Conservation (phyloP, 92 coral and sea anemone genomes). For the Zoanthus solanderi region DNA sequence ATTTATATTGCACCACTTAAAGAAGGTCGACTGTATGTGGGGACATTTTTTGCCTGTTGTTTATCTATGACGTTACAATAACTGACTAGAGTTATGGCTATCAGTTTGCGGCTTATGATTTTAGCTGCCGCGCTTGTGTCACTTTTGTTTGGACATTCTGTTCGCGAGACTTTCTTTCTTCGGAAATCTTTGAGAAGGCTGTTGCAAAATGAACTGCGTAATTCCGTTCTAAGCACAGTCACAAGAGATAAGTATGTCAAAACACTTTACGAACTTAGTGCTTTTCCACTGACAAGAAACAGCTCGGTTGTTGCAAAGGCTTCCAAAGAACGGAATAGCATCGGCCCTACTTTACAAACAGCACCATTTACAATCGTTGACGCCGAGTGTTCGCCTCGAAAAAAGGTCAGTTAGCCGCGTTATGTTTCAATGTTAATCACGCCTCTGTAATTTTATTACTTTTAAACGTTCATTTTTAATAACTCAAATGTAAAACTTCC, state of each 20-base stretch:
- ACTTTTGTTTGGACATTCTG: slow-evolving; percentile 10
- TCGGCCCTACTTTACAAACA: neutral
- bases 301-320: neutral
- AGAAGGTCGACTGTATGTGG: neutral
- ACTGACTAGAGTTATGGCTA: neutral
- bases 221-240: slow-evolving; percentile 17
- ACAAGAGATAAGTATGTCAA: slow-evolving; percentile 52
- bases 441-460: no score
- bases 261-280: slow-evolving; percentile 59
- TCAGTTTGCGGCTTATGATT: neutral
- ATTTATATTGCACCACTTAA: slow-evolving; percentile 7
- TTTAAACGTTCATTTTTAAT: neutral
- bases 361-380: neutral
- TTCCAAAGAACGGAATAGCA: neutral
- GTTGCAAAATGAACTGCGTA: slow-evolving; percentile 62
- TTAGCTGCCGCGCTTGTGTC: neutral
- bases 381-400: neutral
- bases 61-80: neutral
- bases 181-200: slow-evolving; percentile 61
- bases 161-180: slow-evolving; percentile 63
- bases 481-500: neutral
- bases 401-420: slow-evolving; percentile 22
- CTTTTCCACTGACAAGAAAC: slow-evolving; percentile 41
- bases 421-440: neutral
- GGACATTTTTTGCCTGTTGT: neutral